phyloP scores from a whole-genome alignment of 2,888 invertebrate species.

The Nomada hirtipes region DNA sequence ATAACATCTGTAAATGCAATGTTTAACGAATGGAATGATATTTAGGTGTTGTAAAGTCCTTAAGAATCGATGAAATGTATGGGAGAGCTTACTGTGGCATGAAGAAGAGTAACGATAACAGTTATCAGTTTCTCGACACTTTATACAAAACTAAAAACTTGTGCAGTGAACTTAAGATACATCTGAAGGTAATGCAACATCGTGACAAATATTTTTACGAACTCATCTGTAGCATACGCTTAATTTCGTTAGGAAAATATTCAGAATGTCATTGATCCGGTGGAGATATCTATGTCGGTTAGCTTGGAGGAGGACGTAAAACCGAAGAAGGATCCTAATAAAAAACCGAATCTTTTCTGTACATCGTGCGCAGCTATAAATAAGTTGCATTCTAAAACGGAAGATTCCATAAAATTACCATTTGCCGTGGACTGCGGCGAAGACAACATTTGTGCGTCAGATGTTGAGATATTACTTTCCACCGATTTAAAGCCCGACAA shows the following conservation, averaged over 20 bases:
- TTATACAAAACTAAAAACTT: slow-evolving; percentile 42
- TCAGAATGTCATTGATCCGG: slow-evolving; percentile 74
- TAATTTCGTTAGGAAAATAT: slow-evolving; percentile 70
- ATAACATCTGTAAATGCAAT: neutral
- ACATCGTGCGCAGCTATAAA: slow-evolving; percentile 66
- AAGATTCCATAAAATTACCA: slow-evolving; percentile 67
- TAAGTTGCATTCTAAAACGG: slow-evolving; percentile 66
- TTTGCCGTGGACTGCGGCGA: slow-evolving; percentile 76
- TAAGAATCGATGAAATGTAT: slow-evolving; percentile 70
- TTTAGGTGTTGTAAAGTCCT: slow-evolving; percentile 60
- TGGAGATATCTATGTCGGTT: slow-evolving; percentile 69
- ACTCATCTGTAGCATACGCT: slow-evolving; percentile 3
- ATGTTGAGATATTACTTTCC: slow-evolving; percentile 69
- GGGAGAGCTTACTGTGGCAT: slow-evolving; percentile 64
- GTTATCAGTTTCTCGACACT: slow-evolving; percentile 48
- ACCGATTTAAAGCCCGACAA: slow-evolving; percentile 43
- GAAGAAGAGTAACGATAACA: slow-evolving; percentile 28
- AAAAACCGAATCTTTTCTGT: slow-evolving; percentile 48
- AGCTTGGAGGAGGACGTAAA: slow-evolving; percentile 38
- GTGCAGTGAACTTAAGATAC: slow-evolving; percentile 62
- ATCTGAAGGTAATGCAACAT: slow-evolving; percentile 63
- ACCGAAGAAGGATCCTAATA: slow-evolving; percentile 26
- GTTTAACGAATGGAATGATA: slow-evolving; percentile 3
- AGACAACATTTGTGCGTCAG: slow-evolving; percentile 72
- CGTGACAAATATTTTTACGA: neutral